Evolutionary conservation across 1,140 invertebrate genomes (phyloP), one percentile per base, ranked within the genome.

Genomic region (Musca vetustissima): DNA sequence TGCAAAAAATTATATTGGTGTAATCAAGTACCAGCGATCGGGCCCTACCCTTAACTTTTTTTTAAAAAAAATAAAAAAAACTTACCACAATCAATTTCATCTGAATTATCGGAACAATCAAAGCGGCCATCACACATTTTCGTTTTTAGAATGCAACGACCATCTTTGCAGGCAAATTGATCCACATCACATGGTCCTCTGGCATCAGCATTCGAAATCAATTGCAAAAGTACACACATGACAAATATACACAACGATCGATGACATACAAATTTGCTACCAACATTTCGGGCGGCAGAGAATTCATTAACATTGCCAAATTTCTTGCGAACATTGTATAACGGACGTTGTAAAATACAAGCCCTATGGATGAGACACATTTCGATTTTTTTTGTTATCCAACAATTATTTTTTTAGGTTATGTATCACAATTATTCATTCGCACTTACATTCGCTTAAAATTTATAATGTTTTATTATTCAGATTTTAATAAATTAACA

Each of bases 1-100:
- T n/a, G n/a, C n/a, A n/a, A n/a, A n/a, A n/a, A n/a, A n/a, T n/a
- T n/a, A n/a, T n/a, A n/a, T n/a, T n/a, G n/a, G n/a, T n/a, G n/a
- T n/a, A n/a, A n/a, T n/a, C n/a, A n/a, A n/a, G n/a, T n/a, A n/a
- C n/a, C n/a, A n/a, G n/a, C n/a, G n/a, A n/a, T n/a, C n/a, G n/a
- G n/a, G n/a, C n/a, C 64, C 1, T 22, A 1, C 24, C 24, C 28
- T 28, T 28, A 21, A 24, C n/a, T n/a, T n/a, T n/a, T n/a, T n/a
- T n/a, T n/a, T n/a, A n/a, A n/a, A n/a, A n/a, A n/a, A n/a, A n/a
- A n/a, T n/a, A n/a, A n/a, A n/a, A n/a, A n/a, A n/a, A 43, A 43
- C 57, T 83, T 83, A 90, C 89, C 86, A 76, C 90, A 92, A 65
- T 87, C 75, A 52, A 81, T 67, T 83, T 92, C 91, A 78, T 92